These are phyloP conservation scores for Enteromius mattozi DNA, from an alignment of 2,797 vertebrate species.

Conservation along the genomic window DNA sequence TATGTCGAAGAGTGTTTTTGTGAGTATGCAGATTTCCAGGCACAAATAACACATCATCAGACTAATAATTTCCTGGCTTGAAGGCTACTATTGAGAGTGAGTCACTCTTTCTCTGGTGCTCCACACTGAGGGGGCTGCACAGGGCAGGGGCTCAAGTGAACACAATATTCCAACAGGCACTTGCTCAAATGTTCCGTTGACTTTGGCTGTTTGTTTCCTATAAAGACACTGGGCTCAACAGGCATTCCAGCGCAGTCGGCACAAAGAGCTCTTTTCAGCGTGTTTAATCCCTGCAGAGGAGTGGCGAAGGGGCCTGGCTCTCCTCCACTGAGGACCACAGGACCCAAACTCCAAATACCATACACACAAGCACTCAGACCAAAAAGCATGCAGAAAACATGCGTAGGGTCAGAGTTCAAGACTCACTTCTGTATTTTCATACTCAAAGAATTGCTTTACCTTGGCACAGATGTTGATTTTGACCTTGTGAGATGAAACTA, in stretches of 20 bases:
- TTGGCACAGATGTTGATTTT: neutral
- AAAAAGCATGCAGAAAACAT: constrained; percentile 10
- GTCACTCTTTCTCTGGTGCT: constrained; percentile 58
- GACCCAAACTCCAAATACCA: constrained; percentile 24
- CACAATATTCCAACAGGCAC: constrained; percentile 62
- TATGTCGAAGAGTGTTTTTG: neutral
- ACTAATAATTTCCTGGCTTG: constrained; percentile 47
- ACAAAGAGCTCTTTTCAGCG: constrained; percentile 78
- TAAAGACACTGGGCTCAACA: constrained; percentile 67
- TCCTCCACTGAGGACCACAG: constrained; percentile 52
- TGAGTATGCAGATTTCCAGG: neutral
- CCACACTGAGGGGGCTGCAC: constrained; percentile 42
- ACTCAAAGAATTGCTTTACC: neutral
- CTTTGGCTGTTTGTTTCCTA: constrained; percentile 73
- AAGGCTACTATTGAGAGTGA: constrained; percentile 45
- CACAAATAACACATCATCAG: constrained; percentile 23
- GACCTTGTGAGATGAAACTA: neutral
- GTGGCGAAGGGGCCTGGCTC: constrained; percentile 63
- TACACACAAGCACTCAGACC: constrained; percentile 17
- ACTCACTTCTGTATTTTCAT: neutral
- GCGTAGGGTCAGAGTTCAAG: neutral
- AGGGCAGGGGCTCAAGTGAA: constrained; percentile 51
- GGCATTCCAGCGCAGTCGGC: constrained; percentile 66
- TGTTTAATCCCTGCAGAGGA: constrained; percentile 69
- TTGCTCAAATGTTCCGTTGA: constrained; percentile 74